Conservation (phyloP, 2,113 vertebrate genomes). For the Brachypodius melanocephalos region DNA sequence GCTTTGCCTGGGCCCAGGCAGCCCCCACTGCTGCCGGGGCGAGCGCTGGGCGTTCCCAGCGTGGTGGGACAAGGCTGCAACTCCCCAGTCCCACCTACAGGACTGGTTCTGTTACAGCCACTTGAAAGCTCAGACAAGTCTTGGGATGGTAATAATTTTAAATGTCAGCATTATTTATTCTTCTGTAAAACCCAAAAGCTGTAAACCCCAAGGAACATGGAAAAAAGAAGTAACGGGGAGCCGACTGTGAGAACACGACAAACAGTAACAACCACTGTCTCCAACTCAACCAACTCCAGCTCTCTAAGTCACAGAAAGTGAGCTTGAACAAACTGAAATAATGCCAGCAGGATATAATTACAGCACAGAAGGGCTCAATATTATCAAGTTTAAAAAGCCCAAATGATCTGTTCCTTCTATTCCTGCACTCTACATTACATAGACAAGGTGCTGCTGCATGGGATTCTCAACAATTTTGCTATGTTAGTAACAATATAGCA, state of each 20-base stretch:
- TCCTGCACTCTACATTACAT: background rate
- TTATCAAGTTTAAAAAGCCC: background rate
- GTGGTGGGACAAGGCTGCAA: background rate
- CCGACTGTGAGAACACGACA: rapidly evolving
- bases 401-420: background rate
- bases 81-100: background rate
- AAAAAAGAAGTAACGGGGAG: background rate
- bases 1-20: background rate
- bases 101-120: background rate
- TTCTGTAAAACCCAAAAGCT: background rate
- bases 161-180: background rate
- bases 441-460: background rate
- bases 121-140: background rate
- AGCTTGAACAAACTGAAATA: background rate
- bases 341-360: background rate
- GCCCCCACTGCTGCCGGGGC: background rate
- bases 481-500: background rate
- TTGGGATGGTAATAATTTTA: background rate
- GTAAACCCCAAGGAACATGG: background rate
- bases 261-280: background rate
- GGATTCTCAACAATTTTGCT: background rate
- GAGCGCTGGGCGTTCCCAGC: rapidly evolving
- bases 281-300: background rate
- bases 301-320: background rate
- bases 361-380: background rate